phyloP scores from a whole-genome alignment of 2,797 vertebrate genomes.

The Falco berigora region DNA sequence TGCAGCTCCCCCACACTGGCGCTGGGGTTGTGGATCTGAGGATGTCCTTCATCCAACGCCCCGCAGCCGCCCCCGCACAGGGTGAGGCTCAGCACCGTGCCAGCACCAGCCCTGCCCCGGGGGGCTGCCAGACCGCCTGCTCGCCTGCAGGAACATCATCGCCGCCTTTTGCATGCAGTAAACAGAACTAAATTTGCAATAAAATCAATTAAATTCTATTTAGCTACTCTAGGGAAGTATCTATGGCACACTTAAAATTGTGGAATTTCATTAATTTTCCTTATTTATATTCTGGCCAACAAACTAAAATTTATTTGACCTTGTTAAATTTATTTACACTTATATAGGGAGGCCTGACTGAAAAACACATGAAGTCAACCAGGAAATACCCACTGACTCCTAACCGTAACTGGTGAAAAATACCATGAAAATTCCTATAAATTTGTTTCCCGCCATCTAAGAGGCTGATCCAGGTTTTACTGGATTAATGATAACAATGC shows the following conservation, averaged over 20 bases:
- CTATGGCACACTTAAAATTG: not conserved
- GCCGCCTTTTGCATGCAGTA: rapidly evolving
- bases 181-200: not conserved
- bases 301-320: not conserved
- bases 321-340: not conserved
- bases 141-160: rapidly evolving
- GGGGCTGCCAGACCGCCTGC: not conserved
- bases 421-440: not conserved
- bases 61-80: too few relatives aligned
- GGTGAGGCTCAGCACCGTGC: rapidly evolving
- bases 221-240: not conserved
- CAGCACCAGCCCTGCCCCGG: too few relatives aligned
- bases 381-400: not conserved
- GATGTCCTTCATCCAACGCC: not conserved
- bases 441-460: not conserved
- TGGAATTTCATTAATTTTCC: slow-evolving; percentile 13
- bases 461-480: not conserved
- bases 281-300: not conserved
- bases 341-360: not conserved
- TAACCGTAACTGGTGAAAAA: not conserved
- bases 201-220: not conserved
- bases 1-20: not conserved
- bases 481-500: not conserved
- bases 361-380: not conserved
- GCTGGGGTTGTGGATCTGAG: rapidly evolving